Conservation (phyloP, 2,113 vertebrate species). For the Nothoprocta perdicaria region DNA sequence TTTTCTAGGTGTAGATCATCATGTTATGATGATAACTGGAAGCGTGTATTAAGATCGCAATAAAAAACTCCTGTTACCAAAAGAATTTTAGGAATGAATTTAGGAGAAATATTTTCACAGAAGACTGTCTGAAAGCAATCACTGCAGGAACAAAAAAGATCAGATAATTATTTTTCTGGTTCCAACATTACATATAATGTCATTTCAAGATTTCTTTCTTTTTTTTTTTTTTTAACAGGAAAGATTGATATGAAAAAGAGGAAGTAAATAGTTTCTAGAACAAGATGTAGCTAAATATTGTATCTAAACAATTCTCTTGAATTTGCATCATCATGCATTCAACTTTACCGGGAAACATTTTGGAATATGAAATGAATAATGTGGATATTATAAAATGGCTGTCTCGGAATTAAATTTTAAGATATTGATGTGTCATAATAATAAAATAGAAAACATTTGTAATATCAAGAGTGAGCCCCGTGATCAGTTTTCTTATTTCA, state of each 20-base stretch:
- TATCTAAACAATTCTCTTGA: background rate
- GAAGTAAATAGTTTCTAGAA: background rate
- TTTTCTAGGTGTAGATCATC: constrained; percentile 38
- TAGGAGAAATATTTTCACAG: constrained; percentile 18
- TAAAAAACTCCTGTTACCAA: constrained; percentile 6
- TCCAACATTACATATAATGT: background rate
- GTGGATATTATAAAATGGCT: constrained; percentile 51
- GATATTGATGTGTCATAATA: constrained; percentile 39
- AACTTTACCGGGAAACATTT: background rate
- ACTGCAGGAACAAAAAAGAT: background rate
- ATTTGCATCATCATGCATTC: background rate
- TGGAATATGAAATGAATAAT: constrained; percentile 26
- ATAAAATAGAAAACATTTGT: constrained; percentile 38
- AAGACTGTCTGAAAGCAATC: background rate
- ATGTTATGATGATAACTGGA: constrained; percentile 1
- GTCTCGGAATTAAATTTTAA: constrained; percentile 32
- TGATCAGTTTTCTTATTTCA: background rate
- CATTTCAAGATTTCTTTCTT: background rate
- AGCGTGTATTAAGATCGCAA: constrained; percentile 32
- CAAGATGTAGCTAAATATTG: background rate
- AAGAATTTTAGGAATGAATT: constrained; percentile 7
- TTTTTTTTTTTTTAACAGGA: background rate
- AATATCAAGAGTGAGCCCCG: constrained; percentile 5
- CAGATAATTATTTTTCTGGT: background rate
- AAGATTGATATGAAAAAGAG: constrained; percentile 17